Conservation (phyloP, 2,888 invertebrate species). For the Heteromurus nitidus region DNA sequence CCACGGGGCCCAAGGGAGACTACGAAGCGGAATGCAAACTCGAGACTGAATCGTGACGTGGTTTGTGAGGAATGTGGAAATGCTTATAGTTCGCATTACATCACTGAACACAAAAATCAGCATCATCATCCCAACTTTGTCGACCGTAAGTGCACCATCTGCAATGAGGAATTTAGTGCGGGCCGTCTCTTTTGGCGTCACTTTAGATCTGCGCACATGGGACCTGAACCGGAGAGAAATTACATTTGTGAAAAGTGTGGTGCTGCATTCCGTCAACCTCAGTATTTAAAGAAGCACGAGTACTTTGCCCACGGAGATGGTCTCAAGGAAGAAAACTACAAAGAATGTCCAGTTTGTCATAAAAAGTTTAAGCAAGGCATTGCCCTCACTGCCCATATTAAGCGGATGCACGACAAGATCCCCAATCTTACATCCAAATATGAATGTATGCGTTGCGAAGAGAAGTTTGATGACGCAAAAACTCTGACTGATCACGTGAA, state of each 20-base stretch:
- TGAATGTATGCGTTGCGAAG: constrained; percentile 29
- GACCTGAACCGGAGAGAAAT: not conserved
- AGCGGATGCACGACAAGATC: not conserved
- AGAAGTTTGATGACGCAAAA: not conserved
- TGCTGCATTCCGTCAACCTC: not conserved
- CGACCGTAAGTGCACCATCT: not conserved
- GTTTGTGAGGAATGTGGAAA: constrained; percentile 22
- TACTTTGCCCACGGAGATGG: constrained; percentile 43
- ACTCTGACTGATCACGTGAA: constrained; percentile 8
- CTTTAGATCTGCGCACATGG: not conserved
- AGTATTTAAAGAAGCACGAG: constrained; percentile 26
- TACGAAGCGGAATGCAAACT: not conserved
- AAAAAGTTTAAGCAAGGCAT: constrained; percentile 26
- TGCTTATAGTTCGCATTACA: not conserved
- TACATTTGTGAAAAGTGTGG: constrained; percentile 42
- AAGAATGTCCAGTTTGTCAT: constrained; percentile 20
- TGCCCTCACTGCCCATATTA: not conserved
- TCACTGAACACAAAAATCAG: not conserved
- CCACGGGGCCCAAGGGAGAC: too few species aligned
- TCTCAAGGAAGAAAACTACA: constrained; percentile 12
- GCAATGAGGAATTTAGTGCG: not conserved
- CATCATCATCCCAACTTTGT: constrained; percentile 13
- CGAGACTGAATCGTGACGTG: not conserved
- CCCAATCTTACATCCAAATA: not conserved
- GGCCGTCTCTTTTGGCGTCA: not conserved